Base-by-base conservation (phyloP, 2,113 vertebrate species). In the Tor tambroides region DNA sequence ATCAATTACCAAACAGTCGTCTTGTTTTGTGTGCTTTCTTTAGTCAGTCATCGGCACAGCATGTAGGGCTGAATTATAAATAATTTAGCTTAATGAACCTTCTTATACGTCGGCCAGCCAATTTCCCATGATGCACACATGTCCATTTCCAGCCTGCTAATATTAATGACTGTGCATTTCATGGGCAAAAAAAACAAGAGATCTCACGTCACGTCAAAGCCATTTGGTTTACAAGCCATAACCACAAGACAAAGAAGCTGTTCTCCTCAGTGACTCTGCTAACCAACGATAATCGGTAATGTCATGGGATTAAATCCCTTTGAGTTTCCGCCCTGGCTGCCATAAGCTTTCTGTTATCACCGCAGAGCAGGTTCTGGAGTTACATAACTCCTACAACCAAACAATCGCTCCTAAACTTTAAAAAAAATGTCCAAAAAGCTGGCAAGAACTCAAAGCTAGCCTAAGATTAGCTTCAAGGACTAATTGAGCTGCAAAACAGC, bases 301-400 rank as follows among this genome's bases (percentile, higher is more conserved):
- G 89, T 88, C 87, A 67, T 74, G 75, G 92, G 91, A 91, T 91
- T 91, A 92, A 92, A 82, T 87, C 89, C 90, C 86, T 85, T 83
- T 84, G 89, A 92, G 90, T 91, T 91, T 91, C 91, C 89, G 83
- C 84, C 85, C 85, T 83, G 88, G 83, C 85, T 90, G 88, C 87
- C 69, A 90, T 91, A 92, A 93, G 91, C 91, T 83, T 87, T 83
- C 87, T 85, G 93, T 94, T 94, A 94, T 94, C 93, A 71, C 88
- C 61, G n/a, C 82, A 89, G 88, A 91, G 88, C 93, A 94, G 92
- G 90, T 94, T 91, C 89, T 86, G 80, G 59, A 85, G 88, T 94
- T 92, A 88, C 87, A 85, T 88, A 93, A 93, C 35, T 35, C n/a
- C 81, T 46, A 85, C 87, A 74, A 82, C 88, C 69, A 89, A 92